Evolutionary conservation across 2,113 vertebrate genomes (phyloP).

Genomic region (Corythaixoides concolor): DNA sequence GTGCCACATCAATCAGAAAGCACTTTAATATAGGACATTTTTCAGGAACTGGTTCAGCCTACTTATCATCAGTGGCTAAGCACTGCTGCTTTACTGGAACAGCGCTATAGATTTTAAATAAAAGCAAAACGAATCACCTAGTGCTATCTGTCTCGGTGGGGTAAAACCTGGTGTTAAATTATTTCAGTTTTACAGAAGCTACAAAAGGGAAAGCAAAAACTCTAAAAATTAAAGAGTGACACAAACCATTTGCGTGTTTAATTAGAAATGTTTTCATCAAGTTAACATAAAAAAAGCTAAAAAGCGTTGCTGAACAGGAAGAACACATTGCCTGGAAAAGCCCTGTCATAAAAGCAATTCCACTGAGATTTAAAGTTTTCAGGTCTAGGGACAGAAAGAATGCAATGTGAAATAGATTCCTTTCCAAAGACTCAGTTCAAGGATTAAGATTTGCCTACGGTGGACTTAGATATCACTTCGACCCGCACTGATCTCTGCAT

Average conservation of each 20-base stretch:
- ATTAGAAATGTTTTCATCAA: not conserved
- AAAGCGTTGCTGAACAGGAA: not conserved
- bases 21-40: slow-evolving; percentile 50
- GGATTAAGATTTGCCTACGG: not conserved
- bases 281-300: not conserved
- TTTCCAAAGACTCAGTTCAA: not conserved
- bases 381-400: not conserved
- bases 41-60: slow-evolving; percentile 59
- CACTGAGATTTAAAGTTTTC: not conserved
- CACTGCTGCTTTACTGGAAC: slow-evolving; percentile 45
- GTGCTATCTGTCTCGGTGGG: not conserved
- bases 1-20: slow-evolving; percentile 60
- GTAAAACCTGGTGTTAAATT: not conserved
- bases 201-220: not conserved
- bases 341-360: not conserved
- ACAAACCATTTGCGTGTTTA: not conserved
- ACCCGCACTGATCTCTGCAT: not conserved
- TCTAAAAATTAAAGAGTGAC: not conserved
- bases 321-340: not conserved
- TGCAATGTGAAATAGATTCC: not conserved
- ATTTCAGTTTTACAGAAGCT: not conserved
- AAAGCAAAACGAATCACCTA: not conserved
- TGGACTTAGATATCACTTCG: not conserved
- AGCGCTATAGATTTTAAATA: slow-evolving; percentile 1
- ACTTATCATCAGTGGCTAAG: slow-evolving; percentile 31